Evolutionary conservation across 2,888 invertebrate genomes (phyloP).

Genomic region (Lasius fuliginosus): DNA sequence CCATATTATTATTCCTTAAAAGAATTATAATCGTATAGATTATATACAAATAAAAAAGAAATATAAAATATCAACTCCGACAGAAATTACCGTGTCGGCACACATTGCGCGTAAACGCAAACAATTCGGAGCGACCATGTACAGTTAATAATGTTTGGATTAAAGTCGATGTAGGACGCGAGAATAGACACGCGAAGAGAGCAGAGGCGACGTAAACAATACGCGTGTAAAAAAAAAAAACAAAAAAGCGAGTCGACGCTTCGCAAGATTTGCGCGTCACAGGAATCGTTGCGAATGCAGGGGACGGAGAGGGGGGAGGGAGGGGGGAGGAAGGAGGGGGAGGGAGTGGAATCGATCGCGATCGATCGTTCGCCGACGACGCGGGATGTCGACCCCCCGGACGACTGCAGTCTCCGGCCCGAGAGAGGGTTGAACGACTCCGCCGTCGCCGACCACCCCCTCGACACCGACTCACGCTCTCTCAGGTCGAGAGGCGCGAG

Average conservation of each 20-base stretch:
- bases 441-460: neutral
- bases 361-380: constrained; percentile 25
- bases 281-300: neutral
- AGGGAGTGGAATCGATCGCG: neutral
- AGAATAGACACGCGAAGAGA: neutral
- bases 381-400: constrained; percentile 44
- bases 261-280: neutral
- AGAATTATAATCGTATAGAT: neutral
- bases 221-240: neutral
- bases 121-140: neutral
- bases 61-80: neutral
- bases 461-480: neutral
- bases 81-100: neutral
- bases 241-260: neutral
- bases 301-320: no score
- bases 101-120: neutral
- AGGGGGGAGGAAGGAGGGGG: neutral
- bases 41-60: neutral
- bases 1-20: neutral
- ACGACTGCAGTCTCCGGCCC: neutral
- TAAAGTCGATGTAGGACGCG: constrained; percentile 29
- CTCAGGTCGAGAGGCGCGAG: constrained; percentile 13
- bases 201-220: constrained; percentile 20
- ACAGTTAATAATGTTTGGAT: constrained; percentile 6
- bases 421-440: constrained; percentile 51